Evolutionary conservation across 1,140 invertebrate genomes (phyloP).

Genomic region (Dendroctonus ponderosae): DNA sequence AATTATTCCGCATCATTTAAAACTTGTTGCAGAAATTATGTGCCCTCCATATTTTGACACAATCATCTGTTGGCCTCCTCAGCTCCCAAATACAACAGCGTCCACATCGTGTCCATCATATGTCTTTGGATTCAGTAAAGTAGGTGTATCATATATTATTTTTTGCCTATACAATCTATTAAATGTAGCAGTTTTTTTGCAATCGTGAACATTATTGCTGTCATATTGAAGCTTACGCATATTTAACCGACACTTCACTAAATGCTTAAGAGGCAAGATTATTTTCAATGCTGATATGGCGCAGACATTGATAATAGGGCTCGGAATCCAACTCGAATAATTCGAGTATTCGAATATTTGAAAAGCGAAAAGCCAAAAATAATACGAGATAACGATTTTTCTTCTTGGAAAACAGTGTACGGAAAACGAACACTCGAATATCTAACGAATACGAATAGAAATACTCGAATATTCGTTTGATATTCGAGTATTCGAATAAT

Average conservation of each 20-base stretch:
- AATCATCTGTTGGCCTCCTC: constrained; percentile 27
- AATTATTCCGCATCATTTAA: too few relatives aligned
- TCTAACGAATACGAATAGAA: too few relatives aligned
- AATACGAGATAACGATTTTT: too few relatives aligned
- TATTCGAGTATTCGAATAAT: too few relatives aligned
- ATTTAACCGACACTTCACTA: not conserved
- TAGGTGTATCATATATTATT: constrained; percentile 16
- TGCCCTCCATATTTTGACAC: constrained; percentile 30
- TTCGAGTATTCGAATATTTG: too few relatives aligned
- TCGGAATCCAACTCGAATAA: too few relatives aligned
- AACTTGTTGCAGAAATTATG: constrained; percentile 19
- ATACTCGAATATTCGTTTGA: too few relatives aligned
- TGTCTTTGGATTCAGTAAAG: constrained; percentile 22
- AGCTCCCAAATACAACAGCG: constrained; percentile 27
- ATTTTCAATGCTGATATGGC: not conserved
- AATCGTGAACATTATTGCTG: constrained; percentile 1
- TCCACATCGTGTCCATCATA: constrained; percentile 21
- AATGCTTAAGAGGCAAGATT: not conserved
- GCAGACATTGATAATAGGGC: not conserved
- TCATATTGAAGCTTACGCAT: constrained; percentile 1
- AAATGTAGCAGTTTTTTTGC: not conserved
- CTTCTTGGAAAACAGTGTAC: too few relatives aligned
- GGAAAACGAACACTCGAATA: too few relatives aligned
- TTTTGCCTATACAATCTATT: not conserved
- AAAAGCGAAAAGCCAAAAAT: too few relatives aligned